Base-by-base conservation (phyloP, 2,888 invertebrate species). In the Cartodere bifasciata region DNA sequence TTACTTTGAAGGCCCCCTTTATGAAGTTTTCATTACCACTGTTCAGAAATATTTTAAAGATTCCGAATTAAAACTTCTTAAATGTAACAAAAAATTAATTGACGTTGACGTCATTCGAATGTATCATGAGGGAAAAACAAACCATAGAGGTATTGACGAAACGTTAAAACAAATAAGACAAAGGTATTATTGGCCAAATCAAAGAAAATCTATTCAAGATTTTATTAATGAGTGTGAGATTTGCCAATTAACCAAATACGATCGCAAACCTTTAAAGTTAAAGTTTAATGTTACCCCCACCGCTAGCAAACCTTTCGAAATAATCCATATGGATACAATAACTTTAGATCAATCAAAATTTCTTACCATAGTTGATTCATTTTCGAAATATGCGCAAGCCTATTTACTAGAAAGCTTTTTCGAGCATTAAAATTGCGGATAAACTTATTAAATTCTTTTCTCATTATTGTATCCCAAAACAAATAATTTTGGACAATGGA, bases 51-150 rank as follows among this genome's bases (percentile, higher is more conserved):
- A 28, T 20, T 29, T 29, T 29, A 29, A 24, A 29, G n/a, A n/a
- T 9, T n/a, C 23, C 10, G 7, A 9, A 25, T 13, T 27, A 27
- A 14, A 13, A 13, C n/a, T 27, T 4, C 11, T 11, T 7, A 27
- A 14, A 27, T 27, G 27, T 27, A 27, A 27, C 9, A 13, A 11
- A 11, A 27, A 27, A 27, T 14, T 14, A 27, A 27, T 27, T 5
- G 27, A 31, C 14, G 27, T 35, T 3, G n/a, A 22, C 28, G 32
- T 28, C 22, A 31, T 36, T 2, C 13, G 23, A 28, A 16, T 23
- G 7, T 36, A 34, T 16, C 36, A 34, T 22, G 34, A 31, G 28
- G 25, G 28, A n/a, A 42, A 45, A 25, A 41, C 34, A 7, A 29
- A n/a, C n/a, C n/a, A n/a, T n/a, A n/a, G n/a, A n/a, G n/a, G n/a